These are phyloP conservation scores for Galemys pyrenaicus DNA, from an alignment of 2,113 vertebrate genomes.

Conservation along the genomic window DNA sequence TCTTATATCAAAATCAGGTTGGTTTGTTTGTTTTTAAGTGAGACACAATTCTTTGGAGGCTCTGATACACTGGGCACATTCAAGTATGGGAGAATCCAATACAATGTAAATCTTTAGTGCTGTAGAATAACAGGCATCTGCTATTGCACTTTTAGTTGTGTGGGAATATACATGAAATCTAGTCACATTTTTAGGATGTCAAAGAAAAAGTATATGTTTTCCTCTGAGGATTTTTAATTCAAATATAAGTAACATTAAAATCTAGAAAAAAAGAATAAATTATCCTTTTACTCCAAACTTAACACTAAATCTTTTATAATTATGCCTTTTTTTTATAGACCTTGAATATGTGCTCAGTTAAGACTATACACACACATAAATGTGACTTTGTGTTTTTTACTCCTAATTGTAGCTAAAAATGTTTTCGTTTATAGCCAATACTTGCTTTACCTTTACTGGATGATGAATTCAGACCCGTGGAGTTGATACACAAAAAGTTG, in stretches of 20 bases:
- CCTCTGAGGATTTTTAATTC: conserved; percentile 13
- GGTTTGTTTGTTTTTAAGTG: conserved; percentile 33
- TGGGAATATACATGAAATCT: background rate
- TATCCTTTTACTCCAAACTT: background rate
- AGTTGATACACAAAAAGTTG: background rate
- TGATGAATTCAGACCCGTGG: background rate
- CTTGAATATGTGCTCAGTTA: background rate
- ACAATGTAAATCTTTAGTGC: background rate
- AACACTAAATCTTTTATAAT: background rate
- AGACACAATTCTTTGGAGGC: background rate
- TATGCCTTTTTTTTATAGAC: background rate
- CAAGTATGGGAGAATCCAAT: background rate
- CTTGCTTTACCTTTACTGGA: background rate
- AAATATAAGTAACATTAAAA: conserved; percentile 38
- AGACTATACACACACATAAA: background rate
- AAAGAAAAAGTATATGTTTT: background rate
- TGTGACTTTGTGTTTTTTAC: background rate
- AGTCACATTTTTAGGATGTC: background rate
- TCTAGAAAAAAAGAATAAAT: background rate
- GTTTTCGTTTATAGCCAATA: background rate
- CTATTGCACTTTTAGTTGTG: background rate
- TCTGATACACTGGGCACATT: background rate
- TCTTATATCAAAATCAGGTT: background rate
- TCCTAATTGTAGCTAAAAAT: background rate
- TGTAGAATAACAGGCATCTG: background rate